Base-by-base conservation (phyloP, 2,888 invertebrate species). In the Limnephilus lunatus region DNA sequence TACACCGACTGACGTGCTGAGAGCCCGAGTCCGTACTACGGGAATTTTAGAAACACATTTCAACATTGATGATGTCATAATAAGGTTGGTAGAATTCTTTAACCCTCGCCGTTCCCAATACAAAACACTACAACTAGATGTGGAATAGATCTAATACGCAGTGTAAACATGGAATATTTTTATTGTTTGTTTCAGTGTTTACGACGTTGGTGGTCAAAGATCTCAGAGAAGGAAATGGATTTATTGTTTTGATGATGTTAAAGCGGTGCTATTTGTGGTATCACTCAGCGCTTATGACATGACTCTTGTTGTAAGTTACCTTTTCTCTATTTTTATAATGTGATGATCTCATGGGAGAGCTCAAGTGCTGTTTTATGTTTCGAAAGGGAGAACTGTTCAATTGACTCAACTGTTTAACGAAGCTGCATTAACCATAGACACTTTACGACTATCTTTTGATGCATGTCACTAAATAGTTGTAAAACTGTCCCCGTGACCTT, bases 41-140 rank as follows among this genome's bases (percentile, higher is more conserved):
- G 97, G 97, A 30, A 96, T 97, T 90, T 97, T 97, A 93, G 97
- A 97, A 94, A 97, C 97, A 1, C 97, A 97, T 94, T 97, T 97
- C 94, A 96, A 96, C 92, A 96, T 97, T 90, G 96, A 96, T 93
- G 96, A 97, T 94, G 95, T 96, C 94, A 96, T 97, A 92, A 95
- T 96, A 93, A 95, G 94, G 95, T 95, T 93, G 30, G 85, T 48
- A 25, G 25, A 68, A 68, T 68, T 68, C 9, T 68, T 68, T n/a
- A 68, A 68, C n/a, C n/a, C 7, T 68, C 25, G 0, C 7, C 2
- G 9, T 9, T 68, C 53, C 9, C 25, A 9, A 5, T 68, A 48
- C 15, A 48, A 48, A 48, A 48, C 48, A 12, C 44, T 44, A 44
- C 68, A 68, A 25, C 5, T 68, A 48, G 48, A 35, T 35, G 35